Evolutionary conservation across 2,888 invertebrate species (phyloP).

Genomic region (Apotomis betuletana): DNA sequence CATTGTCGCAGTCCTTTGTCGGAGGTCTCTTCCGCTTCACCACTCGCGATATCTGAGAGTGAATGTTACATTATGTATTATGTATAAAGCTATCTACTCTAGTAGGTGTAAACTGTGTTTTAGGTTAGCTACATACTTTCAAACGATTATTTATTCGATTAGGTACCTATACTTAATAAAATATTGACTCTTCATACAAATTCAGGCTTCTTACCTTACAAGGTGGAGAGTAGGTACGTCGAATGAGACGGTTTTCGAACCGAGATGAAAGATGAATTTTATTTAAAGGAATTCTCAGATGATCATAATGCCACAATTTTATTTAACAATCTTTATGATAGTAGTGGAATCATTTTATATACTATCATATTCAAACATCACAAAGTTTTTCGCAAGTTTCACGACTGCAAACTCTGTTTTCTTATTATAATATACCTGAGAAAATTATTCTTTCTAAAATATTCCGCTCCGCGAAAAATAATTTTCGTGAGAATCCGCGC

Average conservation of each 20-base stretch:
- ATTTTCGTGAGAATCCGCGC: slow-evolving; percentile 27
- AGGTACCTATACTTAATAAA: background rate
- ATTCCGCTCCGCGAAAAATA: slow-evolving; percentile 21
- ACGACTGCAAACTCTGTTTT: background rate
- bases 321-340: too few relatives aligned
- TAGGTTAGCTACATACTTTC: slow-evolving; percentile 36
- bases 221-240: too few relatives aligned
- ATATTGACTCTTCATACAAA: background rate
- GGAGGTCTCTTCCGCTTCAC: slow-evolving; percentile 79
- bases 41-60: slow-evolving; percentile 71
- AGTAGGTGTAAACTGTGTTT: background rate
- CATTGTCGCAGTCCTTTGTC: slow-evolving; percentile 79
- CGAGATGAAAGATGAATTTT: too few relatives aligned
- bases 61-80: slow-evolving; percentile 48
- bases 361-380: too few relatives aligned
- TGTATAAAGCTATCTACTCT: slow-evolving; percentile 1
- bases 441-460: slow-evolving; percentile 29
- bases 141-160: background rate
- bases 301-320: too few relatives aligned
- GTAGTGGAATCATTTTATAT: too few relatives aligned
- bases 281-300: too few relatives aligned
- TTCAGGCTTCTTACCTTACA: background rate
- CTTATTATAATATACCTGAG: slow-evolving; percentile 24
- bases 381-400: background rate
- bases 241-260: too few relatives aligned